Percentiles rank a stretch among this genome's conserved stretches.
Conservation (phyloP, 2,888 invertebrate genomes). For the Sympetrum striolatum region DNA sequence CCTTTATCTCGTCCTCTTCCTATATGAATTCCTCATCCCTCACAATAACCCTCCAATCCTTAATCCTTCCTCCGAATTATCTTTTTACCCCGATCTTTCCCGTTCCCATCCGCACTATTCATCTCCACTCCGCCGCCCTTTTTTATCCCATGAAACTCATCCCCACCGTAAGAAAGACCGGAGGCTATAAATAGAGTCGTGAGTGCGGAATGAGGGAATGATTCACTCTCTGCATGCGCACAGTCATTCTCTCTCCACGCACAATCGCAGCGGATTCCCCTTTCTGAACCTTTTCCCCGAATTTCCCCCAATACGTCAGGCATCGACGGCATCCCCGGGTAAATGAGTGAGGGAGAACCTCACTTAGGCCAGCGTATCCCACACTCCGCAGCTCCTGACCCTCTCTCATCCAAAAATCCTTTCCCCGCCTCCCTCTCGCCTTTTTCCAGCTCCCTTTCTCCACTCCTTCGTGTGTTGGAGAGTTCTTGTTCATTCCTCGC, state of each 20-base stretch:
- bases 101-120: background rate
- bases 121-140: background rate
- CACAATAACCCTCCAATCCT: background rate
- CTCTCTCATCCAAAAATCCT: background rate
- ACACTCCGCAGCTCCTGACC: background rate
- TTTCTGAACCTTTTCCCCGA: background rate
- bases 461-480: background rate
- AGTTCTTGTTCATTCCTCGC: background rate
- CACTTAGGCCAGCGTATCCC: background rate
- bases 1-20: background rate
- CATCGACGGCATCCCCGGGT: background rate
- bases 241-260: slow-evolving; percentile 1
- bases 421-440: background rate
- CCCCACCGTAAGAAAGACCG: background rate
- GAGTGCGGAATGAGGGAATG: slow-evolving; percentile 1
- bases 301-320: background rate
- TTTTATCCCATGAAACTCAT: background rate
- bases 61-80: background rate
- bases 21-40: background rate
- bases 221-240: slow-evolving; percentile 33
- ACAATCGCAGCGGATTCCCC: background rate
- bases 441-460: background rate
- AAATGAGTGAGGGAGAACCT: background rate
- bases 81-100: background rate
- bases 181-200: slow-evolving; percentile 29